phyloP scores from a whole-genome alignment of 2,888 invertebrate species.

The Mesorhabditis spiculigera region DNA sequence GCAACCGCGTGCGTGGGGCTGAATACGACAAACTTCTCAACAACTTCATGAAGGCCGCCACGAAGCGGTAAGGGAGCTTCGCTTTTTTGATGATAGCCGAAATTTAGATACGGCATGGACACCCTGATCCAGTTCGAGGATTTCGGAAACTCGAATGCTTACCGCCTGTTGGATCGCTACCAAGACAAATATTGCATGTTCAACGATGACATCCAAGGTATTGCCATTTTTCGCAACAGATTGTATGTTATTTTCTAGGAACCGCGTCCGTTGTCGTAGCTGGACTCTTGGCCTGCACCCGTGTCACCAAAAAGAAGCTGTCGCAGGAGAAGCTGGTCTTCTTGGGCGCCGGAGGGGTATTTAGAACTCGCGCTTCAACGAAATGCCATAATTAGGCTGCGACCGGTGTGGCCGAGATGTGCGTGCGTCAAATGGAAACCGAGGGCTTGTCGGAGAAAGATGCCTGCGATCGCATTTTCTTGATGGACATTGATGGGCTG shows the following conservation, averaged over 20 bases:
- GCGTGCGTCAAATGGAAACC: conserved; percentile 84
- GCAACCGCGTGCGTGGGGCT: conserved; percentile 77
- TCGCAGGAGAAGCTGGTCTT: conserved; percentile 84
- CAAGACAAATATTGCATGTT: conserved; percentile 85
- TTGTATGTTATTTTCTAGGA: conserved; percentile 20
- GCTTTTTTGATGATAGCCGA: not conserved
- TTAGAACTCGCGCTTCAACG: conserved; percentile 6
- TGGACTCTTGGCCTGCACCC: conserved; percentile 81
- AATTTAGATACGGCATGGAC: conserved; percentile 63
- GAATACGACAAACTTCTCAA: conserved; percentile 89
- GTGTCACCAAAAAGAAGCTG: conserved; percentile 77
- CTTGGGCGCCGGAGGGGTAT: conserved; percentile 91
- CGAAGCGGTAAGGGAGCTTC: conserved; percentile 19
- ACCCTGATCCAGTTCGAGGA: conserved; percentile 83
- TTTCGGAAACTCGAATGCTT: conserved; percentile 95
- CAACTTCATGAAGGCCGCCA: conserved; percentile 78
- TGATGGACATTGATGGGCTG: conserved; percentile 92
- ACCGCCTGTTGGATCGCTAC: conserved; percentile 84
- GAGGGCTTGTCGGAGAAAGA: conserved; percentile 74
- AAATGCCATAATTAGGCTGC: conserved; percentile 70
- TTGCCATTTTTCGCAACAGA: not conserved
- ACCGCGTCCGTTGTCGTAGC: conserved; percentile 93
- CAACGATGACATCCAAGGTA: conserved; percentile 96
- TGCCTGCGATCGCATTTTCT: conserved; percentile 80
- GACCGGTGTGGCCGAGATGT: conserved; percentile 85